Percentiles rank a stretch among this genome's conserved stretches.
These are phyloP conservation scores for Danaus melanippus DNA, from an alignment of 1,140 invertebrate genomes.

Conservation along the genomic window DNA sequence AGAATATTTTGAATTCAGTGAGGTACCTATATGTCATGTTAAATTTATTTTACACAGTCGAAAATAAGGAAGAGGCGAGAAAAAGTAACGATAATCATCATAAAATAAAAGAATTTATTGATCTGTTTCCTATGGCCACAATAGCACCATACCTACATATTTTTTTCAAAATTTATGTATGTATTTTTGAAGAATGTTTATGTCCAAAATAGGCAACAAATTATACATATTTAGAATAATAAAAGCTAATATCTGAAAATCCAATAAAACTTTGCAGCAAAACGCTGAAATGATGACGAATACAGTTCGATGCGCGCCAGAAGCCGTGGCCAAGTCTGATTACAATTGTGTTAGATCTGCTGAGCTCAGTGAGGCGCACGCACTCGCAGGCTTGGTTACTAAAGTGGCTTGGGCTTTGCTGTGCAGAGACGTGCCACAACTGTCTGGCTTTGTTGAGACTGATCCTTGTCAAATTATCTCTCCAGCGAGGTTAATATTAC, in stretches of 20 bases:
- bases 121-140: too few species aligned
- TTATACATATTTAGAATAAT: neutral
- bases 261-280: conserved; percentile 29
- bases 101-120: neutral
- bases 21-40: conserved; percentile 27
- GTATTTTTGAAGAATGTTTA: neutral
- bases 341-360: conserved; percentile 33
- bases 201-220: neutral
- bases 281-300: conserved; percentile 54
- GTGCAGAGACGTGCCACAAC: conserved; percentile 47
- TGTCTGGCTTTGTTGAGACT: conserved; percentile 54
- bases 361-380: conserved; percentile 56
- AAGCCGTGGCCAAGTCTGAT: conserved; percentile 27
- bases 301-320: conserved; percentile 34
- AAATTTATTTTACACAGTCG: too few species aligned
- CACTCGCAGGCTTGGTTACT: conserved; percentile 45
- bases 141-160: neutral
- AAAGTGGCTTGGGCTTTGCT: conserved; percentile 49
- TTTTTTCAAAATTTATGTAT: neutral
- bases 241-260: conserved; percentile 1
- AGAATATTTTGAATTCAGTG: conserved; percentile 51
- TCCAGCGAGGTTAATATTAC: conserved; percentile 39
- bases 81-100: too few species aligned
- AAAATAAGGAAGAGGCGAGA: too few species aligned
- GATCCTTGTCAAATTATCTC: conserved; percentile 45